Percentiles rank a stretch among this genome's conserved stretches.
These are phyloP conservation scores for Pachypanchax playfairii DNA, from an alignment of 2,113 vertebrate species.

Conservation along the genomic window DNA sequence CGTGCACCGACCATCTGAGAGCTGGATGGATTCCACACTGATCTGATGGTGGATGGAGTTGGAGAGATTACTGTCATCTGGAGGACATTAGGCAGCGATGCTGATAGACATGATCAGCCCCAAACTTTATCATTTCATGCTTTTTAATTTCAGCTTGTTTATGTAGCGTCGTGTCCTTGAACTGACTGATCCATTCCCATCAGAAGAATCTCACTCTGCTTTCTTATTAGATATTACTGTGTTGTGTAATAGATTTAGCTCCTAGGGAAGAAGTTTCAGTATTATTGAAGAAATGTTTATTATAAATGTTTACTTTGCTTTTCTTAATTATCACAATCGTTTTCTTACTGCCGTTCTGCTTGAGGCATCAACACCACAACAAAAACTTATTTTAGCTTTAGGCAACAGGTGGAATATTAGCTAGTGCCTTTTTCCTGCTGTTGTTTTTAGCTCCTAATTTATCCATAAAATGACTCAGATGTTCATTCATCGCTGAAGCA, in stretches of 20 bases:
- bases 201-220: constrained; percentile 44
- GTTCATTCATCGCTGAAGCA: constrained; percentile 75
- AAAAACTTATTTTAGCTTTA: constrained; percentile 27
- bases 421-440: constrained; percentile 64
- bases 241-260: constrained; percentile 28
- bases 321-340: constrained; percentile 48
- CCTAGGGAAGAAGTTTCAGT: constrained; percentile 28
- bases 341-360: constrained; percentile 49
- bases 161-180: constrained; percentile 17
- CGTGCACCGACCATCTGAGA: constrained; percentile 54
- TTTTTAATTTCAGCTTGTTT: constrained; percentile 41
- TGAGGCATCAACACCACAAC: constrained; percentile 48
- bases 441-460: constrained; percentile 76
- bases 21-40: constrained; percentile 71
- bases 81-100: constrained; percentile 73
- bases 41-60: constrained; percentile 69
- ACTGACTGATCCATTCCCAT: constrained; percentile 51
- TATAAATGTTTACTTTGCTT: constrained; percentile 58
- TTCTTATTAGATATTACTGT: constrained; percentile 47
- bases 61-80: constrained; percentile 82
- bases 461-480: constrained; percentile 79
- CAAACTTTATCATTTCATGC: constrained; percentile 59
- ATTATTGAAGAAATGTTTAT: constrained; percentile 49
- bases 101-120: constrained; percentile 55
- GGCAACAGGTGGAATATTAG: constrained; percentile 72